Evolutionary conservation across 2,797 vertebrate genomes (phyloP).

Genomic region (Brachyalestes nurse): DNA sequence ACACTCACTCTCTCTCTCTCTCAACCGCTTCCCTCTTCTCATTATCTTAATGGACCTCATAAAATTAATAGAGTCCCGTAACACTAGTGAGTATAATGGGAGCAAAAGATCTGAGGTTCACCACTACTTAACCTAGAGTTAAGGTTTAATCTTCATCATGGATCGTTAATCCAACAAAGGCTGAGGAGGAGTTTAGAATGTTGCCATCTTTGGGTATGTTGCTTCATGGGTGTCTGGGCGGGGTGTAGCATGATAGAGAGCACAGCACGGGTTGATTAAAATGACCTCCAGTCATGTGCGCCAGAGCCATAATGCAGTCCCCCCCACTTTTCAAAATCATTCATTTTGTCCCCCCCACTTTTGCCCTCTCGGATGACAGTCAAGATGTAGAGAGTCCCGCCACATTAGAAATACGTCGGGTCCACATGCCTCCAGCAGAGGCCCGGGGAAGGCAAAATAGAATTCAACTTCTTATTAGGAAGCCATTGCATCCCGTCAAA

Average conservation of each 20-base stretch:
- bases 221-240: slow-evolving; percentile 31
- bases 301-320: too few species aligned
- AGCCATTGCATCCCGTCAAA: slow-evolving; percentile 6
- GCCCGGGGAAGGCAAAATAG: slow-evolving; percentile 53
- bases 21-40: slow-evolving; percentile 24
- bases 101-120: slow-evolving; percentile 9
- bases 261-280: slow-evolving; percentile 75
- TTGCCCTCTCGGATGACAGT: too few species aligned
- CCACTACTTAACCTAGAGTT: slow-evolving; percentile 1
- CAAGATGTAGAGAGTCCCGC: too few species aligned
- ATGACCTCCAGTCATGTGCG: slow-evolving; percentile 50
- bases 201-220: slow-evolving; percentile 14
- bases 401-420: too few species aligned
- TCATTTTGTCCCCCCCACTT: too few species aligned
- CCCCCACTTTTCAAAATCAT: too few species aligned
- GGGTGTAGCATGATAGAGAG: slow-evolving; percentile 59
- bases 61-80: slow-evolving; percentile 30
- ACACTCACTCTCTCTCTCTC: background rate
- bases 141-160: slow-evolving; percentile 27
- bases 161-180: slow-evolving; percentile 41
- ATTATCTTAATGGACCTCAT: slow-evolving; percentile 45
- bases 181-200: slow-evolving; percentile 56
- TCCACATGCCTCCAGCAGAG: slow-evolving; percentile 48
- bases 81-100: background rate
- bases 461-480: slow-evolving; percentile 55